These are phyloP conservation scores for Orbicella faveolata DNA, from an alignment of 64 coral and sea anemone genomes.

Conservation along the genomic window DNA sequence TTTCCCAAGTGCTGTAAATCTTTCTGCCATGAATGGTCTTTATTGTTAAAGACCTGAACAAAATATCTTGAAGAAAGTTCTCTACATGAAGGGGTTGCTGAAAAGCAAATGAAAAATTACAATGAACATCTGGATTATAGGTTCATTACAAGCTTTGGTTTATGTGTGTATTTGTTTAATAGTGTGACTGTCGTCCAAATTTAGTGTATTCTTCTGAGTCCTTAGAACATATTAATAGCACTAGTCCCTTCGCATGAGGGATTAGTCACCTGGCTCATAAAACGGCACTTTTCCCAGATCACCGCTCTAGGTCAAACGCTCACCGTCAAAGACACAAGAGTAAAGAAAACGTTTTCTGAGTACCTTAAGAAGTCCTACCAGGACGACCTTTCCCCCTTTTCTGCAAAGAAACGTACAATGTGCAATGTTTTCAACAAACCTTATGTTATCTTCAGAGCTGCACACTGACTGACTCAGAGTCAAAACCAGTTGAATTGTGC, in stretches of 20 bases:
- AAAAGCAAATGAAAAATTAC: not conserved
- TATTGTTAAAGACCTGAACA: constrained; percentile 69
- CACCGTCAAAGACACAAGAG: not conserved
- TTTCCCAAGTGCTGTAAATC: constrained; percentile 75
- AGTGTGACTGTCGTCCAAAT: too few relatives aligned
- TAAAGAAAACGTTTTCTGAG: not conserved
- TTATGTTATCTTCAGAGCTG: not conserved
- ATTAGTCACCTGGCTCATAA: too few relatives aligned
- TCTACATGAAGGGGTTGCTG: constrained; percentile 72
- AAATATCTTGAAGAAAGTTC: constrained; percentile 55
- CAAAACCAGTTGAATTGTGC: too few relatives aligned
- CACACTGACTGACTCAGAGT: too few relatives aligned
- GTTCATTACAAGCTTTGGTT: too few relatives aligned
- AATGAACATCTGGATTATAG: not conserved
- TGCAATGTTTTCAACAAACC: not conserved
- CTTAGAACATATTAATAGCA: too few relatives aligned
- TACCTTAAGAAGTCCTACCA: constrained; percentile 71
- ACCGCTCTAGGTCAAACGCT: not conserved
- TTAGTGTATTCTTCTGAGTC: too few relatives aligned
- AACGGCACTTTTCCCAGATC: too few relatives aligned
- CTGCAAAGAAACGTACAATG: constrained; percentile 19
- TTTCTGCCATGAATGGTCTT: constrained; percentile 68
- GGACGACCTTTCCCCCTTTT: constrained; percentile 66
- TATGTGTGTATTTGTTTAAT: too few relatives aligned
- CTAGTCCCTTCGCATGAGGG: too few relatives aligned